Percentiles rank a stretch among this genome's conserved stretches.
phyloP scores from a whole-genome alignment of 2,888 invertebrate genomes.

The Habroteleia sp. region DNA sequence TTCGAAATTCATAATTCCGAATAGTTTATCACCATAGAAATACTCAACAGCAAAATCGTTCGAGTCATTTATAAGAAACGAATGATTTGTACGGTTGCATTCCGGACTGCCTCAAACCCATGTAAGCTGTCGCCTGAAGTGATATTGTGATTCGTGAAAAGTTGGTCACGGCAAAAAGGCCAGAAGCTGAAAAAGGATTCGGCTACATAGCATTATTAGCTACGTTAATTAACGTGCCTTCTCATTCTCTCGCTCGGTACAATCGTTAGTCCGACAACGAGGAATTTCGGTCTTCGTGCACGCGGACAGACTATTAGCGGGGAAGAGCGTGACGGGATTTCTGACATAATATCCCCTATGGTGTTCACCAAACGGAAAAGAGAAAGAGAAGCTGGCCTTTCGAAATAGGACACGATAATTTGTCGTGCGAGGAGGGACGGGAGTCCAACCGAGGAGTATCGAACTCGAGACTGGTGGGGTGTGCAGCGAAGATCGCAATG shows the following conservation, averaged over 20 bases:
- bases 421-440: conserved; percentile 24
- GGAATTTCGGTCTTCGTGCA: conserved; percentile 70
- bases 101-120: conserved; percentile 34
- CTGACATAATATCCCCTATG: conserved; percentile 65
- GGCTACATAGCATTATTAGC: conserved; percentile 67
- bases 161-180: conserved; percentile 62
- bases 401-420: conserved; percentile 52
- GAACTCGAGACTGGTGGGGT: conserved; percentile 59
- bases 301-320: conserved; percentile 68
- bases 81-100: conserved; percentile 60
- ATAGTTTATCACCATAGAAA: conserved; percentile 46
- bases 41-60: conserved; percentile 14
- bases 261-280: conserved; percentile 73
- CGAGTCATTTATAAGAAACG: conserved; percentile 49
- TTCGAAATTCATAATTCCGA: conserved; percentile 31
- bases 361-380: conserved; percentile 39
- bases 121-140: conserved; percentile 57
- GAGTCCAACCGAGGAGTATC: conserved; percentile 54
- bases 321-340: conserved; percentile 70
- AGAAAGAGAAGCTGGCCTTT: conserved; percentile 17
- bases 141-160: conserved; percentile 60
- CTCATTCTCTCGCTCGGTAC: conserved; percentile 57
- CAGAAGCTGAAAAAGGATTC: conserved; percentile 60
- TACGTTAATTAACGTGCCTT: conserved; percentile 72
- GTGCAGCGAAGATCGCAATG: conserved; percentile 69